phyloP scores from a whole-genome alignment of 2,113 vertebrate species.

The Oreochromis niloticus region DNA sequence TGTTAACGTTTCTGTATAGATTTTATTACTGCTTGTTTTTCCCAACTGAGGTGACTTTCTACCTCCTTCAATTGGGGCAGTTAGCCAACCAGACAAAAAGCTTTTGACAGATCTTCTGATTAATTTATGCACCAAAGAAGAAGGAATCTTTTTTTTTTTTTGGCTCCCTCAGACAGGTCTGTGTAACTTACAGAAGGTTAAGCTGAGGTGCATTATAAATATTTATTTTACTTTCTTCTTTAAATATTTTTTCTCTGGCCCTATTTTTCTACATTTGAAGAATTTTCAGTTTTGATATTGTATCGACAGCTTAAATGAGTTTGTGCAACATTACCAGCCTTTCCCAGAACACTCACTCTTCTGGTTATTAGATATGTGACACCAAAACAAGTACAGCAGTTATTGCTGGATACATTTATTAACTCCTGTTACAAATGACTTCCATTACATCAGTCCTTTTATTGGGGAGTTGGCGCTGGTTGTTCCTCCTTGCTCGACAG shows the following conservation, averaged over 20 bases:
- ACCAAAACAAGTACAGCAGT: background rate
- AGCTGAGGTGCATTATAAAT: background rate
- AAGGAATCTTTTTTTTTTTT: background rate
- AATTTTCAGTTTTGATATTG: background rate
- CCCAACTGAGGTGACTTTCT: background rate
- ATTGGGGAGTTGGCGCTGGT: background rate
- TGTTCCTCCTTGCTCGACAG: background rate
- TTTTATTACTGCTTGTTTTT: background rate
- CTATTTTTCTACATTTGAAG: background rate
- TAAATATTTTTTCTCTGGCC: accelerated
- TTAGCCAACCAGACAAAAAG: conserved; percentile 10
- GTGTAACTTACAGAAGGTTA: background rate
- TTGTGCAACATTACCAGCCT: background rate
- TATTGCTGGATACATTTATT: background rate
- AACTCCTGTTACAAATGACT: background rate
- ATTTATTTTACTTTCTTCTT: background rate
- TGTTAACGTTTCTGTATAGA: background rate
- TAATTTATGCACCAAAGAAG: conserved; percentile 23
- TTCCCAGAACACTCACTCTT: background rate
- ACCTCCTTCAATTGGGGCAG: background rate
- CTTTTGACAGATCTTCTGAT: conserved; percentile 25
- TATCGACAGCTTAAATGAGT: background rate
- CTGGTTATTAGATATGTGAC: background rate
- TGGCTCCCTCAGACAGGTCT: background rate
- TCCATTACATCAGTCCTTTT: background rate